Percentiles rank a stretch among this genome's conserved stretches.
Evolutionary conservation across 2,888 invertebrate genomes (phyloP).

Genomic region (Ochropleura plecta): DNA sequence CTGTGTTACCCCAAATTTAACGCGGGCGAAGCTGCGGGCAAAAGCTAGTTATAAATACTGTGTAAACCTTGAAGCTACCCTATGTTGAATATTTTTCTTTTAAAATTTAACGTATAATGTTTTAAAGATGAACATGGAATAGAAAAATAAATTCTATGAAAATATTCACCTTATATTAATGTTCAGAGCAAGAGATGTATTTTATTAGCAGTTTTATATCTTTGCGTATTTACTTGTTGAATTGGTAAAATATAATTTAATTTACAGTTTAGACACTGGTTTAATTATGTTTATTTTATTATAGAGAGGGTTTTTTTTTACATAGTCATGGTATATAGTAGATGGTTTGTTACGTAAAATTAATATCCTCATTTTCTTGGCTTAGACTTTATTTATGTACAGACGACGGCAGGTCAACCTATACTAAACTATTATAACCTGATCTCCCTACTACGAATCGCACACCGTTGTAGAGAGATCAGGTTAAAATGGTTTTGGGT

Average conservation of each 20-base stretch:
- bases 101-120: conserved; percentile 1
- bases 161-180: neutral
- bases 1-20: too few relatives aligned
- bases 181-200: neutral
- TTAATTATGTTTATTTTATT: neutral
- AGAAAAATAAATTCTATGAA: neutral
- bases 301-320: neutral
- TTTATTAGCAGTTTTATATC: neutral
- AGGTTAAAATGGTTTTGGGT: too few relatives aligned
- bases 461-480: too few relatives aligned
- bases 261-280: neutral
- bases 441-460: too few relatives aligned
- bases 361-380: neutral
- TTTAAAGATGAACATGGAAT: conserved; percentile 9
- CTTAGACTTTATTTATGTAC: too few relatives aligned
- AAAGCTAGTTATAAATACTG: too few relatives aligned
- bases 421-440: too few relatives aligned
- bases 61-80: too few relatives aligned
- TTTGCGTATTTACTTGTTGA: neutral
- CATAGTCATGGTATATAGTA: neutral
- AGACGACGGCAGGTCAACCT: too few relatives aligned
- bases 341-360: neutral
- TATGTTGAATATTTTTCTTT: conserved; percentile 6
- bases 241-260: neutral
- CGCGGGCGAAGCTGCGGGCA: too few relatives aligned